Percentiles rank a stretch among this genome's conserved stretches.
These are phyloP conservation scores for Myocastor coypus DNA, from an alignment of 2,113 vertebrate genomes.

Conservation along the genomic window DNA sequence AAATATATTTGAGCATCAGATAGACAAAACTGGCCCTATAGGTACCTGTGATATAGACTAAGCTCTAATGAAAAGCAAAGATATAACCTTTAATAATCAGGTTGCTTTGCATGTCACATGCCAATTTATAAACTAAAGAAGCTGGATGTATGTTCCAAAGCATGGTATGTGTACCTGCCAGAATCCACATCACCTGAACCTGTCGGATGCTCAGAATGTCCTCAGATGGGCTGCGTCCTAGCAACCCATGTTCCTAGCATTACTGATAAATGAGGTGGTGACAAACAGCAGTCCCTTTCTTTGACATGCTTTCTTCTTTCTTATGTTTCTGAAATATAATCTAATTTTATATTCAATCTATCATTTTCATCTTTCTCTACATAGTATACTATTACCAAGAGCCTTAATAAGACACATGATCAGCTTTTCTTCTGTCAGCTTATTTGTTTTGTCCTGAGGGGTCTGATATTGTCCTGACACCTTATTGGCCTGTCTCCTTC, in stretches of 20 bases:
- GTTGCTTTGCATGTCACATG: not conserved
- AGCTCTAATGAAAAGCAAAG: not conserved
- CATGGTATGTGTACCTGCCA: not conserved
- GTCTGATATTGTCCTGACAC: constrained; percentile 20
- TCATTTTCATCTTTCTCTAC: not conserved
- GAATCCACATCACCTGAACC: not conserved
- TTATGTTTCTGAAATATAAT: not conserved
- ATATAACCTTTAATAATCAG: not conserved
- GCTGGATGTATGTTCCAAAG: not conserved
- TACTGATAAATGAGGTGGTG: not conserved
- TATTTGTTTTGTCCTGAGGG: not conserved
- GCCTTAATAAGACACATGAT: not conserved
- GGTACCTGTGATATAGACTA: not conserved
- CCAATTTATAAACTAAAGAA: not conserved
- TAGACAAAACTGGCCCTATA: not conserved
- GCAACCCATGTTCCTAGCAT: not conserved
- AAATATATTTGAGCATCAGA: constrained; percentile 1
- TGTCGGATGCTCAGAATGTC: not conserved
- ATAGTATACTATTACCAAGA: not conserved
- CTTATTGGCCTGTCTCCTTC: not conserved
- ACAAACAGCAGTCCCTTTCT: not conserved
- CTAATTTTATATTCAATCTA: not conserved
- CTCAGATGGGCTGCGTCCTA: not conserved
- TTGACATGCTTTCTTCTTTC: not conserved
- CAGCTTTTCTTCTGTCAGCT: constrained; percentile 14